Base-by-base conservation (phyloP, 2,797 vertebrate genomes). In the Sphenodon punctatus region DNA sequence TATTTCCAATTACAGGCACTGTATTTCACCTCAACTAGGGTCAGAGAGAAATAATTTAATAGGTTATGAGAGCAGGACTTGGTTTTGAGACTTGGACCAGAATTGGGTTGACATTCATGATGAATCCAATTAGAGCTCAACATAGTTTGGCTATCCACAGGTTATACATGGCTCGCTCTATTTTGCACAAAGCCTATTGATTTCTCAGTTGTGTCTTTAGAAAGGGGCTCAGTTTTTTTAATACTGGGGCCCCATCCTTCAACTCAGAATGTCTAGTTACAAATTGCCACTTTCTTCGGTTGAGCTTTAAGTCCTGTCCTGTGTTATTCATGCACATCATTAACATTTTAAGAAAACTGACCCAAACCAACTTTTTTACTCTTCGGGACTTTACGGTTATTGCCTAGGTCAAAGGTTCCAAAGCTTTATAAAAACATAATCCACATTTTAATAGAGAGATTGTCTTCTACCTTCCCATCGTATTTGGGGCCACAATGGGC, bases 241-340 rank as follows among this genome's bases (percentile, higher is more conserved):
- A 39, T 41, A 4, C 38, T 61, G n/a, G 39, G 59, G 38, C 10
- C 38, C 16, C n/a, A n/a, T 61, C 15, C 27, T 59, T 61, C 25
- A n/a, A n/a, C n/a, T 72, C 41, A 80, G 48, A 82, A 84, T 59
- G 82, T 78, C 46, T 79, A 41, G 49, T 36, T 77, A 55, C 27
- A 65, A 69, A 43, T 55, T 58, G 80, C 0, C 82, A 11, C 32
- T 83, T 67, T 78, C 27, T 63, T 81, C 67, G 65, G 14, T 12
- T 66, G 46, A 17, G 70, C 36, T 48, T 78, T 87, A 36, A 1
- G 1, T 58, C 39, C 67, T 36, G 59, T 83, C 74, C 75, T 2
- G 4, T 14, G 43, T 83, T 79, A 78, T 65, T 55, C 77, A 75
- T 65, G 82, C 43, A 61, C 90, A 75, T 70, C 63, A 77, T 81